Base-by-base conservation (phyloP, 1,140 invertebrate genomes). In the Parasteatoda tepidariorum region DNA sequence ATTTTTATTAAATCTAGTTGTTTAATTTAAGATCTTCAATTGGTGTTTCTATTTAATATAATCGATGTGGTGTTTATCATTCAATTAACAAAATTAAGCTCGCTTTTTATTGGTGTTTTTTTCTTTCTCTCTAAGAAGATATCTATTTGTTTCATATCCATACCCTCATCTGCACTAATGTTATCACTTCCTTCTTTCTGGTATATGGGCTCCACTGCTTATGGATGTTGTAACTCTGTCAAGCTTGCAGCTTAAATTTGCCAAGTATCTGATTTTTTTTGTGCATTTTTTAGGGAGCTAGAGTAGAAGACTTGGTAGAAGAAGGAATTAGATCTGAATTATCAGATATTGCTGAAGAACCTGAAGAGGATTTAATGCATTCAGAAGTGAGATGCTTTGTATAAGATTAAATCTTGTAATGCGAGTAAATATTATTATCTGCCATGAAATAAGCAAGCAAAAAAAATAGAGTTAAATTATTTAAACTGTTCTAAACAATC, bases 281-380 rank as follows among this genome's bases (percentile, higher is more conserved):
- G 24, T 73, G 54, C 4, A 5, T 28, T n/a, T 74, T 74, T n/a
- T n/a, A 83, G 81, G 81, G 81, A 5, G 48, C 68, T 7, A 73
- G 81, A 66, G 81, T 83, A 22, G 81, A 83, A 28, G 81, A 83
- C 55, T 66, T 83, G 24, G 61, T 83, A 5, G 81, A 84, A 38
- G 83, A 84, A 48, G 83, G 83, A 15, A 67, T 75, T 26, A 41
- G 83, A 33, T 84, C 83, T 3, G 83, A 84, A 24, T 41, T 84
- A 15, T 76, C 83, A 0, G 83, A 84, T 22, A 84, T 84, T 61
- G 83, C 73, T 7, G 83, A 84, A 48, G 83, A 84, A 34, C 68
- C 81, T 9, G 81, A 83, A 67, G 81, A 83, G 34, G 81, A 83
- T 66, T 64, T 83, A 70, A 55, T 68, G 76, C 68, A 83, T 30